phyloP scores from a whole-genome alignment of 1,140 invertebrate genomes.

The Platyscapa corneri region DNA sequence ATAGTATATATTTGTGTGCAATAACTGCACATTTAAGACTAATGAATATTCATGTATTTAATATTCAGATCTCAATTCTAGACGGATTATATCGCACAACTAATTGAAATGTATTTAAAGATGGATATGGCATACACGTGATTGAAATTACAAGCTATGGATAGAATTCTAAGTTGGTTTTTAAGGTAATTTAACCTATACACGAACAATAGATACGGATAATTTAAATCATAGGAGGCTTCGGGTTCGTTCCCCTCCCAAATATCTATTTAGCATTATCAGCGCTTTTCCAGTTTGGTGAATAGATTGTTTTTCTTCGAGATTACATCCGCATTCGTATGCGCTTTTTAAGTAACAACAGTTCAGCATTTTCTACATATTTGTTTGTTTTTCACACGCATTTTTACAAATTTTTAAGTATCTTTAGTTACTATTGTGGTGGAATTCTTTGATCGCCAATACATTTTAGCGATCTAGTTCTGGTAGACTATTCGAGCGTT shows the following conservation, averaged over 20 bases:
- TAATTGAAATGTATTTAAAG: slow-evolving; percentile 6
- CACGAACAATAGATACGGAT: neutral
- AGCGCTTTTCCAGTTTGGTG: no score
- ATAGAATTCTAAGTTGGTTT: neutral
- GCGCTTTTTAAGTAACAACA: no score
- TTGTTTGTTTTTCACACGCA: no score
- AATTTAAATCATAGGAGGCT: neutral
- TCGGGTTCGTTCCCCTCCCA: no score
- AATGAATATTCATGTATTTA: neutral
- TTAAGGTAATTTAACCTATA: neutral
- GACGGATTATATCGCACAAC: neutral
- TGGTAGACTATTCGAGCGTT: no score
- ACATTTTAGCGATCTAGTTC: no score
- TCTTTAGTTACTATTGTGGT: no score
- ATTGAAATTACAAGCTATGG: neutral
- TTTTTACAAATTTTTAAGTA: no score
- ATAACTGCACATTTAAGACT: neutral
- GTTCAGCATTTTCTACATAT: no score
- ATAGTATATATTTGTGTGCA: neutral
- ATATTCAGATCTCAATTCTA: neutral
- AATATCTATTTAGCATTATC: neutral
- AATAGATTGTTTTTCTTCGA: no score
- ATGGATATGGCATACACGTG: neutral
- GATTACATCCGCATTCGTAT: no score
- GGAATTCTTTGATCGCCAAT: no score